Evolutionary conservation across 2,888 invertebrate genomes (phyloP).

Genomic region (Bellardia pandia): DNA sequence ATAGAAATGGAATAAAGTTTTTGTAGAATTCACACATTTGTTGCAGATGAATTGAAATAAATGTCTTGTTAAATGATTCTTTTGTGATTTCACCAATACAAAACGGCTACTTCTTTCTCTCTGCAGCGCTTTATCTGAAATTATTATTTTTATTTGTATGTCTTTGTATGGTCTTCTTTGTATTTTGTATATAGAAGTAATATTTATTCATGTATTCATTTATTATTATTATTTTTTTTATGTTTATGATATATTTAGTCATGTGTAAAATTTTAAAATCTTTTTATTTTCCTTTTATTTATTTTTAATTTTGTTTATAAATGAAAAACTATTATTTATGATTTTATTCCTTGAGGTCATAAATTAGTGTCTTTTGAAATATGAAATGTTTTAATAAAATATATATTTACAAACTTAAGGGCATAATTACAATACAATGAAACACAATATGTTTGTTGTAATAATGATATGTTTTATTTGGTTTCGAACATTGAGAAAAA

Average conservation of each 20-base stretch:
- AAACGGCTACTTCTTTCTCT: neutral
- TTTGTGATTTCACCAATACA: conserved; percentile 6
- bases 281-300: neutral
- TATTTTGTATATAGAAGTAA: neutral
- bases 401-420: neutral
- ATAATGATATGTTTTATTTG: neutral
- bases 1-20: neutral
- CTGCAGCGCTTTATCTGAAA: neutral
- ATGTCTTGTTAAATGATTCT: conserved; percentile 21
- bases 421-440: conserved; percentile 2
- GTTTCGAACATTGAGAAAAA: no score
- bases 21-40: neutral
- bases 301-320: conserved; percentile 1
- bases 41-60: conserved; percentile 10
- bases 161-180: neutral
- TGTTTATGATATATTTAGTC: conserved; percentile 25
- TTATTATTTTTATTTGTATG: neutral
- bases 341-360: conserved; percentile 17
- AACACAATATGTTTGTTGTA: neutral
- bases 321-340: neutral
- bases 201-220: neutral
- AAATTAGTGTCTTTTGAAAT: conserved; percentile 34
- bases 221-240: neutral
- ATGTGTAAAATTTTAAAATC: conserved; percentile 4
- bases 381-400: neutral